Evolutionary conservation across 2,888 invertebrate genomes (phyloP).

Genomic region (Hydropsyche betteni): DNA sequence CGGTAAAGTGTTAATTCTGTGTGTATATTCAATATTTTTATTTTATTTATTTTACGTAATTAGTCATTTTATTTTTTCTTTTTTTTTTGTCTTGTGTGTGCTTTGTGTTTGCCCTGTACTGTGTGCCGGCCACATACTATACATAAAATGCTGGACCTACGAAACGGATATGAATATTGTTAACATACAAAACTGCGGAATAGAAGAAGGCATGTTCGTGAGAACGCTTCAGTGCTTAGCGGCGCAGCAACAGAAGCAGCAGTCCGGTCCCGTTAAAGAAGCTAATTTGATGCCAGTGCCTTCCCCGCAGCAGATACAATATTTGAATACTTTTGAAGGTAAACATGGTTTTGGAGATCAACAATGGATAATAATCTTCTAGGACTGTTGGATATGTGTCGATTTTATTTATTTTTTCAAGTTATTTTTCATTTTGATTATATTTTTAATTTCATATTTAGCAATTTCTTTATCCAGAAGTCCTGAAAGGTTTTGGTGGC

Average conservation of each 20-base stretch:
- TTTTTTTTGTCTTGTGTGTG: constrained; percentile 48
- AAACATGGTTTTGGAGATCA: constrained; percentile 53
- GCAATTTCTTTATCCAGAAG: constrained; percentile 19
- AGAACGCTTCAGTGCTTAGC: constrained; percentile 67
- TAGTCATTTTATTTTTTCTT: constrained; percentile 49
- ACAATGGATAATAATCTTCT: constrained; percentile 26
- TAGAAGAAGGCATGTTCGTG: constrained; percentile 66
- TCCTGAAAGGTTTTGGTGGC: constrained; percentile 39
- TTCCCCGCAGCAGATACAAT: constrained; percentile 95
- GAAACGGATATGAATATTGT: neutral
- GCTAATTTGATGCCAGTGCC: constrained; percentile 95
- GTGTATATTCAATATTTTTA: neutral
- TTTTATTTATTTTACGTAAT: constrained; percentile 24
- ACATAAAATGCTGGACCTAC: constrained; percentile 15
- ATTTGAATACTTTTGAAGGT: constrained; percentile 93
- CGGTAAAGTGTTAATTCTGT: no score
- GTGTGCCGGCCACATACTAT: constrained; percentile 51
- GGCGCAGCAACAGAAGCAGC: constrained; percentile 65
- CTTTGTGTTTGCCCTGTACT: constrained; percentile 44
- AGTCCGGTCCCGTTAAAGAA: constrained; percentile 71
- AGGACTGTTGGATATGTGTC: constrained; percentile 17
- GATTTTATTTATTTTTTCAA: neutral
- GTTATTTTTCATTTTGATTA: neutral
- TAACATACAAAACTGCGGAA: neutral
- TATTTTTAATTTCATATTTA: neutral